Evolutionary conservation across 2,797 vertebrate species (phyloP), one percentile per base, ranked within the genome.

Genomic region (Ctenopoma multispine): DNA sequence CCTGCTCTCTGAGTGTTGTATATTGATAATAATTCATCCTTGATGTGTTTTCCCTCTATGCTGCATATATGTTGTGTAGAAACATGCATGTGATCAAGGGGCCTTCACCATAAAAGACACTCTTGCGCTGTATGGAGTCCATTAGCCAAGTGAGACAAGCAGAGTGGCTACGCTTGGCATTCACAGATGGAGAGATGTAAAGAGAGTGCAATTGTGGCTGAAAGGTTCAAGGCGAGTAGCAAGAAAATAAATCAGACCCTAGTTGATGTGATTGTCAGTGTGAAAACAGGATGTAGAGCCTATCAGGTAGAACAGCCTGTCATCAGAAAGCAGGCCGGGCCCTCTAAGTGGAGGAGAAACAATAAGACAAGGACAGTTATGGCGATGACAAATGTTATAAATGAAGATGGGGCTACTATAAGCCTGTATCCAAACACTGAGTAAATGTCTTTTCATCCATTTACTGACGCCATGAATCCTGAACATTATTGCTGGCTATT

Each of bases 151-250:
- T 21, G 69, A 79, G 78, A 82, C 47, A 49, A 79, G 82, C 64
- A 24, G 59, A 67, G 40, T 74, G 73, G 77, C 58, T 63, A 75
- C 64, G 51, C 81, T 77, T 48, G 75, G 36, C 63, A 50, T 66
- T 77, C 44, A 23, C 54, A 86, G 81, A 86, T 78, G 82, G 83
- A 85, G 75, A 77, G 80, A 87, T 80, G 82, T 46, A 73, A 88
- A 79, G 79, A 69, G 64, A 77, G 38, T 31, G 46, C 75, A 72
- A 84, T 68, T 75, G 87, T 79, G 79, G 80, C 58, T 83, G 82
- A 86, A 89, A 89, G 87, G 90, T 90, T 92, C 90, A 91, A 91
- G 90, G 90, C 83, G 72, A 90, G 89, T 77, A 68, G 61, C 84
- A 82, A 79, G 89, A 58, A 72, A 83, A 91, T 90, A 86, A 90